A percentile compares a stretch with the other conserved stretches of the same genome.
phyloP scores from a whole-genome alignment of 2,113 vertebrate genomes.

The Platycercus adscitus region DNA sequence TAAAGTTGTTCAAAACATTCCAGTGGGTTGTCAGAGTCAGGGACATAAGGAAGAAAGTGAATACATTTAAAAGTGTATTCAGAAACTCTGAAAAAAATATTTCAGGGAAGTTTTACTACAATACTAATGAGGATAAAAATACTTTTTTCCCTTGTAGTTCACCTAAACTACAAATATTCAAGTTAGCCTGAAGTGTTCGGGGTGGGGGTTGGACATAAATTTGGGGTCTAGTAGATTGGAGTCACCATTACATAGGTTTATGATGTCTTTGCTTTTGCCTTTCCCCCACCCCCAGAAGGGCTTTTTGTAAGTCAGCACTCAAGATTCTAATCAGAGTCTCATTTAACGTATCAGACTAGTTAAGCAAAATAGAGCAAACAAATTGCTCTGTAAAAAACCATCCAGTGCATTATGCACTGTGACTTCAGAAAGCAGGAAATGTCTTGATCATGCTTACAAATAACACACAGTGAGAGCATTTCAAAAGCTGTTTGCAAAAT shows the following conservation, averaged over 20 bases:
- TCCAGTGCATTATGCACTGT: background rate
- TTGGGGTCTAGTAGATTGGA: background rate
- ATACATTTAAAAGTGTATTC: background rate
- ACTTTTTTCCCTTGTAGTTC: background rate
- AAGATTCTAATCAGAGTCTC: background rate
- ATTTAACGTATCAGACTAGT: background rate
- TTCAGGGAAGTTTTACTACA: background rate
- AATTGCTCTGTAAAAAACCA: conserved; percentile 14
- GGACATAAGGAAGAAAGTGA: background rate
- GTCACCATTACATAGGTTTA: background rate
- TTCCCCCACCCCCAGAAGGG: background rate
- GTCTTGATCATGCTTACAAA: background rate
- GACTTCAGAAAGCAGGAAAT: background rate
- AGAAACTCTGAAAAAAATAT: background rate
- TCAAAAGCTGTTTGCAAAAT: background rate
- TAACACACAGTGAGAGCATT: background rate
- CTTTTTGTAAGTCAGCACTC: background rate
- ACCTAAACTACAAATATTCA: background rate
- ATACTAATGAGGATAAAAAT: background rate
- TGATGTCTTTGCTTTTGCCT: background rate
- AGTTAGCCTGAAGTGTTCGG: background rate
- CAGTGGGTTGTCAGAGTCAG: background rate
- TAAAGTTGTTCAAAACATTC: background rate
- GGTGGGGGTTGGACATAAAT: background rate
- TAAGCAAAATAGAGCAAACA: conserved; percentile 49